Evolutionary conservation across 2,888 invertebrate species (phyloP).

Genomic region (Oscheius sp.): DNA sequence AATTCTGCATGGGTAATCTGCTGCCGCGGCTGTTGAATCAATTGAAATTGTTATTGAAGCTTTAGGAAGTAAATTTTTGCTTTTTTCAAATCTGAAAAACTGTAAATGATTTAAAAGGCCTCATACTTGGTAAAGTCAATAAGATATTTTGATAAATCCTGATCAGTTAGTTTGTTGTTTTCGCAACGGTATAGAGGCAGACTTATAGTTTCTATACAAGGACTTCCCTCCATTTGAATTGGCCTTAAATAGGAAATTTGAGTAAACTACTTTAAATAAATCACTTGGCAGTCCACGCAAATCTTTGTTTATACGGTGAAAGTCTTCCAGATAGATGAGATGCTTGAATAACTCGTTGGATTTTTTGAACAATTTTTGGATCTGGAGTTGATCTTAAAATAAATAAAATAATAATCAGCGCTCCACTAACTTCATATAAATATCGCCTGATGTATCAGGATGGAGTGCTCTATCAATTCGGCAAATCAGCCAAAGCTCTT

Average conservation of each 20-base stretch:
- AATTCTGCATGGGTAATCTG: conserved; percentile 73
- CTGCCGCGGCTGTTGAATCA: conserved; percentile 34
- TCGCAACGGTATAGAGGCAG: conserved; percentile 63
- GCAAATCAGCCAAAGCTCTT: conserved; percentile 57
- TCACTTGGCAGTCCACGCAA: conserved; percentile 64
- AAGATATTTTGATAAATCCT: conserved; percentile 61
- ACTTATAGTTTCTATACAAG: conserved; percentile 24
- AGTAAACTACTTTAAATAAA: neutral
- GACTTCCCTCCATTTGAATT: conserved; percentile 38
- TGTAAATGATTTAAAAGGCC: neutral
- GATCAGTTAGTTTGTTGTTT: conserved; percentile 54
- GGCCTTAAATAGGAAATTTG: conserved; percentile 28
- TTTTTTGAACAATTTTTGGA: conserved; percentile 56
- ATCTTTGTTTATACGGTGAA: conserved; percentile 57
- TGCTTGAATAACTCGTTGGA: conserved; percentile 57
- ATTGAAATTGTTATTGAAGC: conserved; percentile 39
- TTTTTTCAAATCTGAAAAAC: conserved; percentile 45
- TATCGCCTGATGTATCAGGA: conserved; percentile 44
- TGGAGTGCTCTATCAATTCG: conserved; percentile 64
- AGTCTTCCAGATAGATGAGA: conserved; percentile 56
- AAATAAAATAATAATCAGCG: neutral
- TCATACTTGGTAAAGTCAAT: conserved; percentile 51
- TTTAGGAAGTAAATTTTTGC: conserved; percentile 48
- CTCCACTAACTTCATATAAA: conserved; percentile 54
- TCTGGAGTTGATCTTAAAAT: conserved; percentile 48